Base-by-base conservation (phyloP, 2,888 invertebrate genomes). In the Melinopterus prodromus region DNA sequence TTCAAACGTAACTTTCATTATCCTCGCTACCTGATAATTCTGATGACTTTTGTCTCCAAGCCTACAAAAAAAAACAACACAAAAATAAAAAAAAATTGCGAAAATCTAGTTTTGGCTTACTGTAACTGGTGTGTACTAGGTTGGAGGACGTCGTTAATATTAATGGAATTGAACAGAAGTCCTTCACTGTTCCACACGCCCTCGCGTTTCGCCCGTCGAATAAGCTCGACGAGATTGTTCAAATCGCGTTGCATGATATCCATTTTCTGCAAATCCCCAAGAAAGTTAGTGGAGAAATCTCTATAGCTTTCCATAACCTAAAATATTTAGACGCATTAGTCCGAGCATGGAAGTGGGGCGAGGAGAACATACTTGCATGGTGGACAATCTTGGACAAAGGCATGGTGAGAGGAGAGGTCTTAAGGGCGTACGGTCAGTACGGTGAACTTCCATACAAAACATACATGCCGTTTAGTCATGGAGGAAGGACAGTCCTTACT, bases 161-260 rank as follows among this genome's bases (percentile, higher is more conserved):
- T 86, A 36, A 92, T 82, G 0, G 90, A 90, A 83, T 90, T 90
- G 86, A 92, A 90, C 15, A 85, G 83, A 9, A 91, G 83, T 0
- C 88, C 90, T 16, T 88, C 86, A 2, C 87, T 82, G 81, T 86
- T 88, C 90, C 90, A 91, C 6, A 80, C 82, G 5, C 88, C 85
- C 2, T 87, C 87, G 16, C 89, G 88, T 77, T 89, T 87, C 2
- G 88, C 88, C 70, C 90, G 87, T 83, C 89, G 89, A 71, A 92
- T 87, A 53, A 91, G 87, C 81, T 90, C 90, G 6, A 91, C 83
- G 15, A 92, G 85, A 78, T 89, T 89, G 53, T 86, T 86, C 26
- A 91, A 83, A 81, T 90, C 90, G 82, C 86, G 88, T 81, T 88
- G 86, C 78, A 88, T 82, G 81, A 86, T 84, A 76, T 85, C 86